Evolutionary conservation across 53 echinoderm and acorn worm genomes (phyloP), one percentile per base, ranked within the genome.

Genomic region (Actinopyga echinites): DNA sequence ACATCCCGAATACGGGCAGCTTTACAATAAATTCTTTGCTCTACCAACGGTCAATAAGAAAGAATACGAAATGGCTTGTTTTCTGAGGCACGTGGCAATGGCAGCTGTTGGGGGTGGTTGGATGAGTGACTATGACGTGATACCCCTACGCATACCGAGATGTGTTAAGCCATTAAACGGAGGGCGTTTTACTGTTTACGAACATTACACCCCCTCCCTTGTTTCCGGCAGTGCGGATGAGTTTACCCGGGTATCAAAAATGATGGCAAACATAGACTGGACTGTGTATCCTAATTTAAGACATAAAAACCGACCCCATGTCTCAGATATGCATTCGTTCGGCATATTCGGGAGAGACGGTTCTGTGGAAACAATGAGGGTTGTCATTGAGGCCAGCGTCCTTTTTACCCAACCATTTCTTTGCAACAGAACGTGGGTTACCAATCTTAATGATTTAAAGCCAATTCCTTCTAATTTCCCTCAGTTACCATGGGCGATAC

Each of bases 11-110:
- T 62, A 62, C 22, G 28, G 11, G 11, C 11, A 17, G 12, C 62
- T 62, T 8, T 8, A 13, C 2, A 62, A 62, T 1, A 62, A 62
- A 30, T 69, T 69, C 34, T 32, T 9, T 8, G 37, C 17, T 23
- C 34, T 69, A 12, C 69, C 69, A 9, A 69, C 69, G 31, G 34
- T 20, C 4, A 32, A 35, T 69, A 9, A 1, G 33, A 69, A 69
- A n/a, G 19, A 32, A 8, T 69, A 69, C n/a, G 69, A 69, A 22
- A 34, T 69, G 69, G 69, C 69, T 17, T 69, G 69, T 37, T 69
- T 69, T 37, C 33, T 69, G 40, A 6, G 69, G 8, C 69, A 49
- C 17, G 49, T 49, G 0, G 49, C 49, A 49, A 49, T 49, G 49
- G 49, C 49, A 13, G 49, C 49, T 3, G 69, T 69, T 17, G 69